Percentiles rank a stretch among this genome's conserved stretches.
These are phyloP conservation scores for Limonius californicus DNA, from an alignment of 1,140 invertebrate species.

Conservation along the genomic window DNA sequence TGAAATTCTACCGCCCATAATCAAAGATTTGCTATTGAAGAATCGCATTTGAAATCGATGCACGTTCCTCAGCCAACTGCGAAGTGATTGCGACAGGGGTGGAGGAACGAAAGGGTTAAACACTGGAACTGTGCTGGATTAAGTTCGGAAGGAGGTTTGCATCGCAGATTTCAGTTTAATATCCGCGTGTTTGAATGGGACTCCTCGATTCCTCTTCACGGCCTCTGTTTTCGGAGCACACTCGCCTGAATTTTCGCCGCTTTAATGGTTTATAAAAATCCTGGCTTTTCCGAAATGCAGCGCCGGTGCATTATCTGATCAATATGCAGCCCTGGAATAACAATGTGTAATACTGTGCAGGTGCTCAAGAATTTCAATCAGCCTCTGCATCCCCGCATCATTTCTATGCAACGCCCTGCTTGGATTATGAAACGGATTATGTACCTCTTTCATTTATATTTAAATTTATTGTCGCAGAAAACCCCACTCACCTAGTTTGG, in stretches of 20 bases:
- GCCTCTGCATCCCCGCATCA: no score
- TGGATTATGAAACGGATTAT: no score
- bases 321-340: constrained; percentile 1
- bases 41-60: constrained; percentile 11
- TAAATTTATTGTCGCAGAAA: no score
- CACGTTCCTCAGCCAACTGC: constrained; percentile 3
- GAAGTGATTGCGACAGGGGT: constrained; percentile 5
- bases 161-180: constrained; percentile 7
- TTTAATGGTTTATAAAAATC: no score
- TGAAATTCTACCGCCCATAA: constrained; percentile 5
- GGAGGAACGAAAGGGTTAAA: constrained; percentile 1
- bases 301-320: neutral
- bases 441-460: no score
- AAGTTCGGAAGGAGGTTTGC: constrained; percentile 1
- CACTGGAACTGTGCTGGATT: neutral
- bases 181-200: neutral
- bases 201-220: no score
- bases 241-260: no score
- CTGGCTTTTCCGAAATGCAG: neutral
- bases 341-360: neutral
- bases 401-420: no score
- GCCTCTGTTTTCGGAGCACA: no score
- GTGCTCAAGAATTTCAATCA: neutral
- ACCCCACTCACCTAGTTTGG: no score
- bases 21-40: constrained; percentile 5